These are phyloP conservation scores for Pherbina coryleti DNA, from an alignment of 2,888 invertebrate genomes.

Conservation along the genomic window DNA sequence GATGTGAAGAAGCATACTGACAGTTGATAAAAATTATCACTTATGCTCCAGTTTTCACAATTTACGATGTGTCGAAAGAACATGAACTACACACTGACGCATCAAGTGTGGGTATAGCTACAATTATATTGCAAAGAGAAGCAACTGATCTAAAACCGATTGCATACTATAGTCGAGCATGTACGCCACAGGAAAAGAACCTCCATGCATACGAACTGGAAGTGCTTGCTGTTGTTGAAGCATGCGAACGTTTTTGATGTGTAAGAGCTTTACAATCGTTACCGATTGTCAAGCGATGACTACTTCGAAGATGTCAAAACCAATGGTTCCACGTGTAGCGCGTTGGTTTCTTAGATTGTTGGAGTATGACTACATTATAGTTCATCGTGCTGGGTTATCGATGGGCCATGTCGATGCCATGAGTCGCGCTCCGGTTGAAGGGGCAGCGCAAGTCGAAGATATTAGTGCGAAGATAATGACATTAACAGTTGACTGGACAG, in stretches of 20 bases:
- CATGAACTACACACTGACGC: slow-evolving; percentile 39
- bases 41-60: slow-evolving; percentile 35
- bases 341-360: slow-evolving; percentile 30
- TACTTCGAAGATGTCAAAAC: no score
- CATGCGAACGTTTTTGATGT: slow-evolving; percentile 26
- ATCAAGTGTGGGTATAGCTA: slow-evolving; percentile 33
- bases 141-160: slow-evolving; percentile 4
- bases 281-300: slow-evolving; percentile 29
- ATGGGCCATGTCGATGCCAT: no score
- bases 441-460: background rate
- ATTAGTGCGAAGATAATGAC: no score
- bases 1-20: no score
- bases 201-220: slow-evolving; percentile 23
- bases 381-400: no score
- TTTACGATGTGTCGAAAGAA: no score
- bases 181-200: no score
- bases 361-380: slow-evolving; percentile 12
- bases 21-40: no score
- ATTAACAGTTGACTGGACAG: slow-evolving; percentile 36
- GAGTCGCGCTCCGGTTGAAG: slow-evolving; percentile 40
- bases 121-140: slow-evolving; percentile 27
- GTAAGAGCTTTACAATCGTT: slow-evolving; percentile 25
- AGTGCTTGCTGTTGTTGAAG: slow-evolving; percentile 24
- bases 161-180: no score
- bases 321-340: no score